A percentile compares a stretch with the other conserved stretches of the same genome.
These are phyloP conservation scores for Genyomyrus donnyi DNA, from an alignment of 2,113 vertebrate species.

Conservation along the genomic window DNA sequence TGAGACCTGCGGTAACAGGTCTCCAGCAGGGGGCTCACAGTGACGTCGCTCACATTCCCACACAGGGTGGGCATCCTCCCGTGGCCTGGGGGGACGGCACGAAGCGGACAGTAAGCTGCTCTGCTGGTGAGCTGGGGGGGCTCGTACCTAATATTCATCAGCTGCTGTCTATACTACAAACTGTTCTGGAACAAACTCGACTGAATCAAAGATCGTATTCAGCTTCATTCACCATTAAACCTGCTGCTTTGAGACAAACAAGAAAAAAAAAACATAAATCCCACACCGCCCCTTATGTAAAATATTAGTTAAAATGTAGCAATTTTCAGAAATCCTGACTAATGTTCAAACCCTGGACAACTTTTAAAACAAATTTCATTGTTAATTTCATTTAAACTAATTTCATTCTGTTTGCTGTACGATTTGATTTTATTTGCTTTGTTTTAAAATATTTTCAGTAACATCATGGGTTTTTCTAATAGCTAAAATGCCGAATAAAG, in stretches of 20 bases:
- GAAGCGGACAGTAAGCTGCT: neutral
- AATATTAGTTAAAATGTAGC: neutral
- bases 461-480: neutral
- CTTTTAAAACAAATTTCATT: neutral
- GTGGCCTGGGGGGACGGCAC: conserved; percentile 64
- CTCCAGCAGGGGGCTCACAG: conserved; percentile 80
- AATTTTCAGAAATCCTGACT: neutral
- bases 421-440: neutral
- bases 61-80: conserved; percentile 83
- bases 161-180: neutral
- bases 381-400: neutral
- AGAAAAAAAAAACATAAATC: neutral
- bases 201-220: neutral
- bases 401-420: neutral
- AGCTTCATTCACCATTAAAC: neutral
- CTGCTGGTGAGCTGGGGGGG: neutral
- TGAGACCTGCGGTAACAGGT: conserved; percentile 87
- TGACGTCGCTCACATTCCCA: conserved; percentile 80
- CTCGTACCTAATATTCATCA: neutral
- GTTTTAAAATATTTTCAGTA: neutral
- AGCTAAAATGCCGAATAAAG: neutral
- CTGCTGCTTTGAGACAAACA: neutral
- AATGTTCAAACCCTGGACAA: neutral
- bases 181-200: neutral
- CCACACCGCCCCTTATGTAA: neutral